Evolutionary conservation across 1,140 invertebrate genomes (phyloP).

Genomic region (Galendromus occidentalis): DNA sequence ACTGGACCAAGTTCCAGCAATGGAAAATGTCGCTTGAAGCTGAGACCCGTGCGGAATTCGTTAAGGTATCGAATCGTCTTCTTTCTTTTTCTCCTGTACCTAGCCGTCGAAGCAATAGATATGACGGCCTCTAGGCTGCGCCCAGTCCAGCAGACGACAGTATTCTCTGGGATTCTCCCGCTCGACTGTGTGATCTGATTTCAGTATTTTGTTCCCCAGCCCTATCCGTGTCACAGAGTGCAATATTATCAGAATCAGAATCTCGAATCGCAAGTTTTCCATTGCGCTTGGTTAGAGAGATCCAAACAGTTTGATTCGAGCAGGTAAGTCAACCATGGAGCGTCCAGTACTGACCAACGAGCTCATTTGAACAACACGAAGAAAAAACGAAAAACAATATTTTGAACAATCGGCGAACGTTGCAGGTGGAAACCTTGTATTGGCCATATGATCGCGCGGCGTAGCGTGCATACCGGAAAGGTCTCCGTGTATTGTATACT

Average conservation of each 20-base stretch:
- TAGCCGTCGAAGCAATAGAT: background rate
- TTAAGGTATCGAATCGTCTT: background rate
- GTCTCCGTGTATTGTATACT: conserved; percentile 5
- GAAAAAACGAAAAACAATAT: background rate
- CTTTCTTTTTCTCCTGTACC: background rate
- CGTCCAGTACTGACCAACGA: too few species aligned
- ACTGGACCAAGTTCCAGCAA: background rate
- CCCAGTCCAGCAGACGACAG: background rate
- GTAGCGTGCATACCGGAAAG: background rate
- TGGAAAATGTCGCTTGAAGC: background rate
- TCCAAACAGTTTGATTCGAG: background rate
- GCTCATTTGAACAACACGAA: background rate
- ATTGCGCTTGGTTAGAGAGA: background rate
- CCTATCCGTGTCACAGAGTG: background rate
- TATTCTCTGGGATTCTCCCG: background rate
- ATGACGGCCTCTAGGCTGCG: background rate
- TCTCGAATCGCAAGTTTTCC: conserved; percentile 10
- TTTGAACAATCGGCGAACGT: background rate
- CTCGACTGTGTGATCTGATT: background rate
- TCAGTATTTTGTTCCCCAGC: background rate
- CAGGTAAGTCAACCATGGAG: too few species aligned
- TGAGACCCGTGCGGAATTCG: background rate
- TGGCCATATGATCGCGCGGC: background rate
- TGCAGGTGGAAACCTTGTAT: background rate
- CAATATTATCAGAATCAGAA: conserved; percentile 7